Conservation (phyloP, 2,888 invertebrate genomes). For the Diogma glabrata region DNA sequence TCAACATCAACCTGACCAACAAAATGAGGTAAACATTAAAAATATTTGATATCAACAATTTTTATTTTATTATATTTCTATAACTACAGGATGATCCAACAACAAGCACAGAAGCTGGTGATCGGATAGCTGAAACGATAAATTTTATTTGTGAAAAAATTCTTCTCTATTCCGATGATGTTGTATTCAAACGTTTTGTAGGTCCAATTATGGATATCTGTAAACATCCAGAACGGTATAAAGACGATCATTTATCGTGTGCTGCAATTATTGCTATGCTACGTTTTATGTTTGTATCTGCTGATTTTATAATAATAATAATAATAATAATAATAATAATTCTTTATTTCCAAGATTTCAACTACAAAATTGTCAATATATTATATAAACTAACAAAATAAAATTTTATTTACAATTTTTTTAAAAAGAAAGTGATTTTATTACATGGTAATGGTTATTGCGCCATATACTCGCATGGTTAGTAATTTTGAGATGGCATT, state of each 20-base stretch:
- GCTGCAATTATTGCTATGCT: conserved; percentile 59
- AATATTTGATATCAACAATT: conserved; percentile 26
- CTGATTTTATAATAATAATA: too few relatives aligned
- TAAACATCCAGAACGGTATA: conserved; percentile 49
- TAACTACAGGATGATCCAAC: conserved; percentile 57
- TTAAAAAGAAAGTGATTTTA: too few relatives aligned
- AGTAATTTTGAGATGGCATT: too few relatives aligned
- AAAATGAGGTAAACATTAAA: conserved; percentile 2
- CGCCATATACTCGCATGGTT: too few relatives aligned
- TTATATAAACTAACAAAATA: too few relatives aligned
- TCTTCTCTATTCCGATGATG: conserved; percentile 32
- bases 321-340: too few relatives aligned
- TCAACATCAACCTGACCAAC: background rate
- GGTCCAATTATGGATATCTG: conserved; percentile 45
- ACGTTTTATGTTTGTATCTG: conserved; percentile 71
- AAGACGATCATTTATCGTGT: conserved; percentile 26
- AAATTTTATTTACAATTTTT: too few relatives aligned
- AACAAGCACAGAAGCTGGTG: conserved; percentile 78
- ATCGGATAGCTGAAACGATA: conserved; percentile 77
- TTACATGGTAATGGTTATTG: too few relatives aligned
- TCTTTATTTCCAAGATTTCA: too few relatives aligned
- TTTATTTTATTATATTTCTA: background rate
- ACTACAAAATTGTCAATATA: too few relatives aligned
- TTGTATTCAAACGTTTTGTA: conserved; percentile 43
- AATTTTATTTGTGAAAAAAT: conserved; percentile 57